These are phyloP conservation scores for Drosophila serrata DNA, from an alignment of 1,140 invertebrate genomes.

Conservation along the genomic window DNA sequence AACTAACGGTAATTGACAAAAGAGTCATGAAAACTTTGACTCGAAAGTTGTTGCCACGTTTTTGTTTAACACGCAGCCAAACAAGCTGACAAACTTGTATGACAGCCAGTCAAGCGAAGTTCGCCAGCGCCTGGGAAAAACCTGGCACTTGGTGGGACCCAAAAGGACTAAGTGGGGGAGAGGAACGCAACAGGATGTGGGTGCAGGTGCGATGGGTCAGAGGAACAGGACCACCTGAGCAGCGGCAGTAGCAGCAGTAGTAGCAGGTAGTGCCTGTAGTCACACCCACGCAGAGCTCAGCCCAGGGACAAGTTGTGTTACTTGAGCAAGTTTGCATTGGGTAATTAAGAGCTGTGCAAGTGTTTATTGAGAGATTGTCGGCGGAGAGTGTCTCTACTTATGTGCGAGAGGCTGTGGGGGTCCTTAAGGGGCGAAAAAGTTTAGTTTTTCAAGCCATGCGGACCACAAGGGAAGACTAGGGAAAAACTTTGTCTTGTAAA, in stretches of 20 bases:
- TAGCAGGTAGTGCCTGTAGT: slow-evolving; percentile 10
- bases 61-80: slow-evolving; percentile 79
- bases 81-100: slow-evolving; percentile 80
- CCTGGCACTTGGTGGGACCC: neutral
- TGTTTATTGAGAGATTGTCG: slow-evolving; percentile 75
- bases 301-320: slow-evolving; percentile 57
- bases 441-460: slow-evolving; percentile 34
- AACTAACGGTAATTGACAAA: slow-evolving; percentile 82
- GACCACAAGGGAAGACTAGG: slow-evolving; percentile 6
- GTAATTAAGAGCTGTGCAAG: slow-evolving; percentile 82
- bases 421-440: slow-evolving; percentile 18
- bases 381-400: slow-evolving; percentile 40
- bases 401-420: slow-evolving; percentile 15
- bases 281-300: slow-evolving; percentile 23
- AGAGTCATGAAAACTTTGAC: slow-evolving; percentile 81
- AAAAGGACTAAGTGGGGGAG: neutral
- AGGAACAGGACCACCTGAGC: slow-evolving; percentile 34
- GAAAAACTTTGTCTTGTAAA: slow-evolving; percentile 13
- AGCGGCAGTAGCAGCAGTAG: neutral
- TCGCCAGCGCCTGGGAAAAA: slow-evolving; percentile 37
- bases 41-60: slow-evolving; percentile 78
- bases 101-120: slow-evolving; percentile 60
- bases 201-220: slow-evolving; percentile 42
- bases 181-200: slow-evolving; percentile 24
- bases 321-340: slow-evolving; percentile 79